These are phyloP conservation scores for Lepas anatifera DNA, from an alignment of 2,888 invertebrate species.

Conservation along the genomic window DNA sequence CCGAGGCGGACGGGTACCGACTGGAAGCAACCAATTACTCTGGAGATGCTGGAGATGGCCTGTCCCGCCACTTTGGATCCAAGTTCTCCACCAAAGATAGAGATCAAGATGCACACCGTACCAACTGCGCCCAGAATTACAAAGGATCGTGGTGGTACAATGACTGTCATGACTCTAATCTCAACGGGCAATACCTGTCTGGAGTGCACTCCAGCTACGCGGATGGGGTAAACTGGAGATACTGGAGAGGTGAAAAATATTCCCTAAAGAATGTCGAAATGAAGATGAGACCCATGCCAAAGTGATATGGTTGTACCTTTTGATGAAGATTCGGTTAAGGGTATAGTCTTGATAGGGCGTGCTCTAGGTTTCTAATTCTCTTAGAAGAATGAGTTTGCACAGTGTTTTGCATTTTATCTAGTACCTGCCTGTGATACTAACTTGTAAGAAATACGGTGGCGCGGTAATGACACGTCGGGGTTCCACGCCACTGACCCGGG, in stretches of 20 bases:
- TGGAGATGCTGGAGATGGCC: background rate
- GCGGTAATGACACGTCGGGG: too few relatives aligned
- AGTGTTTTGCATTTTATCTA: too few relatives aligned
- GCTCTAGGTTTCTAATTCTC: too few relatives aligned
- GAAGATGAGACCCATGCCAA: background rate
- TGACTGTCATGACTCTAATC: background rate
- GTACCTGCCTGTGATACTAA: too few relatives aligned
- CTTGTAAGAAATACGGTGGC: too few relatives aligned
- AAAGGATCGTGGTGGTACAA: background rate
- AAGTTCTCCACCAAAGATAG: too few relatives aligned
- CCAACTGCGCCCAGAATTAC: background rate
- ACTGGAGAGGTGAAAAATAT: background rate
- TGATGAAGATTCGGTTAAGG: too few relatives aligned
- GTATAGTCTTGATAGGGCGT: too few relatives aligned
- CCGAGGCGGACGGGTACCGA: background rate
- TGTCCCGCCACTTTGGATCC: background rate
- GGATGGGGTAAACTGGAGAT: background rate
- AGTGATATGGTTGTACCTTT: too few relatives aligned
- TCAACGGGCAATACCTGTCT: background rate
- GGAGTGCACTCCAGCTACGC: background rate
- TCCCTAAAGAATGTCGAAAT: background rate
- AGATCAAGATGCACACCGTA: background rate
- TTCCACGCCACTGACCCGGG: too few relatives aligned
- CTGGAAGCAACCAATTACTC: background rate
- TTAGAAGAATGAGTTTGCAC: too few relatives aligned